phyloP scores from a whole-genome alignment of 2,113 vertebrate species.

The Aythya baeri region DNA sequence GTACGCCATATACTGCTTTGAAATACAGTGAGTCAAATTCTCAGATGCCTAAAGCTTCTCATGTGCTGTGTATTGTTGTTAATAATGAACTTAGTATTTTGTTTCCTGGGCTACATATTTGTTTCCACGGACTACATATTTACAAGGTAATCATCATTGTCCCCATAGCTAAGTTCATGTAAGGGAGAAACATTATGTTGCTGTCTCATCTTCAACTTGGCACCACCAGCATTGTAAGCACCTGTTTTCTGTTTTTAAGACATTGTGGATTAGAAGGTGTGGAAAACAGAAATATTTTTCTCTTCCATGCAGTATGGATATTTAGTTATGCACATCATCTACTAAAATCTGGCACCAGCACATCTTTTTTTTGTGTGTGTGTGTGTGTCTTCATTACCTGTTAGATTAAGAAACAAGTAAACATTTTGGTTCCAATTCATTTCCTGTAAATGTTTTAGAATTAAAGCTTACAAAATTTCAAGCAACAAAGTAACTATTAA shows the following conservation, averaged over 20 bases:
- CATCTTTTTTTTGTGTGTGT: neutral
- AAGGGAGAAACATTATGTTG: neutral
- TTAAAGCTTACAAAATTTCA: neutral
- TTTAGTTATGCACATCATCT: neutral
- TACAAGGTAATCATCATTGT: neutral
- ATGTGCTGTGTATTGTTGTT: neutral
- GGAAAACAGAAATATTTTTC: neutral
- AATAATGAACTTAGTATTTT: neutral
- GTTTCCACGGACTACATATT: neutral
- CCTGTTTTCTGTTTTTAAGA: neutral
- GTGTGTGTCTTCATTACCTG: neutral
- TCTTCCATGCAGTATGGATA: neutral
- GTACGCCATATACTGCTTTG: neutral
- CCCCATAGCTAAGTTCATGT: neutral
- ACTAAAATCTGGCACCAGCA: neutral
- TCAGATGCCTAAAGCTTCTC: neutral
- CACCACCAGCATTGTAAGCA: neutral
- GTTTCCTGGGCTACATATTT: neutral
- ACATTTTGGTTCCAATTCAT: neutral
- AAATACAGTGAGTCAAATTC: neutral
- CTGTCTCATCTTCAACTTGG: neutral
- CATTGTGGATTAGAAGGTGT: neutral
- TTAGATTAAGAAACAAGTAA: neutral
- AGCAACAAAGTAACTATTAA: neutral
- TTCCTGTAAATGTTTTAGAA: neutral